phyloP scores from a whole-genome alignment of 2,888 invertebrate genomes.

The Ectemnius lituratus region DNA sequence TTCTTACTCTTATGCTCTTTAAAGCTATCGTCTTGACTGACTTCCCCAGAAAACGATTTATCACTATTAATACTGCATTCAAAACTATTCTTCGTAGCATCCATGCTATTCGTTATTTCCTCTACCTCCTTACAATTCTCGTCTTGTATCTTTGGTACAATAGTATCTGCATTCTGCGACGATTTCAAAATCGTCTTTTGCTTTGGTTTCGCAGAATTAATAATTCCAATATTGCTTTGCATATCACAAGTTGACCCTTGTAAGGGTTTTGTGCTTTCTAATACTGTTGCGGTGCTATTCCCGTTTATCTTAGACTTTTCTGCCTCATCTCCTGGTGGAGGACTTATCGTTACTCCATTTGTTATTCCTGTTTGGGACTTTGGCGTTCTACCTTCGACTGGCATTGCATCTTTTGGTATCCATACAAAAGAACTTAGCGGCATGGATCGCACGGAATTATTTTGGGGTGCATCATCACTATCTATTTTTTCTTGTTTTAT shows the following conservation, averaged over 20 bases:
- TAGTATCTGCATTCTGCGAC: conserved; percentile 1
- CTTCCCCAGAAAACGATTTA: not conserved
- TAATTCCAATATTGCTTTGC: not conserved
- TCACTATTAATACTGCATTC: not conserved
- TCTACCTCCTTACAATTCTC: not conserved
- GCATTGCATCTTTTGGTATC: conserved; percentile 37
- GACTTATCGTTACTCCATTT: conserved; percentile 20
- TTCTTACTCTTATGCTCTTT: conserved; percentile 33
- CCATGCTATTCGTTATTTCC: not conserved
- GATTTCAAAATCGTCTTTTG: conserved; percentile 25
- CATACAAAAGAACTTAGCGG: conserved; percentile 46
- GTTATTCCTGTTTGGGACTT: conserved; percentile 10
- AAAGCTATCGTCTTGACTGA: not conserved
- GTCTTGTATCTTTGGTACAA: not conserved
- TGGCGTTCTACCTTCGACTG: conserved; percentile 19
- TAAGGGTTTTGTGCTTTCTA: not conserved
- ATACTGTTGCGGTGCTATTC: not conserved
- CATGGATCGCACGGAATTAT: not conserved
- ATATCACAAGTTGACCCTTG: not conserved
- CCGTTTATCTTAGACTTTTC: not conserved
- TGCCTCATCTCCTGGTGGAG: conserved; percentile 51
- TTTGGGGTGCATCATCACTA: not conserved
- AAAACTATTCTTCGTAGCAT: conserved; percentile 6
- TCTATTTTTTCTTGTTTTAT: conserved; percentile 51
- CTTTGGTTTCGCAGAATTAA: conserved; percentile 7